Base-by-base conservation (phyloP, 2,888 invertebrate genomes). In the Cephonodes hylas region DNA sequence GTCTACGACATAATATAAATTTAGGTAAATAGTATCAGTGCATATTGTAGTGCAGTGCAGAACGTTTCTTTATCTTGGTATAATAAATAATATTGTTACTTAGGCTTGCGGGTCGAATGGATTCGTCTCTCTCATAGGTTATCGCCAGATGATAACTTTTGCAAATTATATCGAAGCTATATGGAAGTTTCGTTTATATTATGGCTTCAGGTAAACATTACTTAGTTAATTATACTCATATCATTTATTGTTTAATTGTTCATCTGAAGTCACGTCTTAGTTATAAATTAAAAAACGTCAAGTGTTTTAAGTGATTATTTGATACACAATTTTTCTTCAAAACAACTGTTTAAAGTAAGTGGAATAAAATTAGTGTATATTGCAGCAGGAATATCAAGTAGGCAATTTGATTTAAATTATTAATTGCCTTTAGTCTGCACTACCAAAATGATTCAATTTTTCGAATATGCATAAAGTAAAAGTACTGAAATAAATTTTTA, bases 91-190 rank as follows among this genome's bases (percentile, higher is more conserved):
- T 18, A 18, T 42, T 63, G 63, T 42, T 58, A 13, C 13, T 4
- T 38, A 58, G 58, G 46, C 45, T 48, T 46, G 20, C 27, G 48
- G 62, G 46, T 60, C 64, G 65, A 69, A 69, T 69, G 68, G 67
- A 73, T 70, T 71, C 64, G 58, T 63, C 58, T 62, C 53, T 70
- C 67, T 69, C 77, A 68, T 79, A 86, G 86, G 86, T 86, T 88
- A 88, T 82, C 78, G 75, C 81, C 86, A 88, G 84, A 84, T 87
- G 88, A 88, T 82, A 81, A 78, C 75, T 80, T 83, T 77, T 64
- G 70, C 69, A 63, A 74, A 72, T 38, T 64, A 64, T 62, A 59
- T 23, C 42, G 59, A 65, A 63, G 60, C 56, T 63, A 8, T 23
- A 3, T 25, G 13, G 15, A 53, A 22, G n/a, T 27, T 27, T 38